These are phyloP conservation scores for Cyrtonyx montezumae DNA, from an alignment of 2,113 vertebrate species.

Conservation along the genomic window DNA sequence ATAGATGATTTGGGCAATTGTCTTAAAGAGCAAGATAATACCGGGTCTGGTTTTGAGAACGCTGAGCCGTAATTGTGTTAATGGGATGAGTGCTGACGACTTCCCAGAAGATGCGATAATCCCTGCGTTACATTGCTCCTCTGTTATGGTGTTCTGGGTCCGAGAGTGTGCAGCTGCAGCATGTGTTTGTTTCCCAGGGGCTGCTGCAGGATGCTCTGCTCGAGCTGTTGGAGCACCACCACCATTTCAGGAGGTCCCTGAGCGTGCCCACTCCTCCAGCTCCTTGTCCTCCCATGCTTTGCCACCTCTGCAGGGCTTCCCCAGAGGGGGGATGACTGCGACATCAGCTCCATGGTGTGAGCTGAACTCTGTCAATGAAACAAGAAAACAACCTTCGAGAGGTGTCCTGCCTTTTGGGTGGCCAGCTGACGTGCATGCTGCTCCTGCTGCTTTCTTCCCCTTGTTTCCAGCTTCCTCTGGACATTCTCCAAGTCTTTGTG, in stretches of 20 bases:
- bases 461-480: not conserved
- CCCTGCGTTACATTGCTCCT: not conserved
- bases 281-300: fast-evolving
- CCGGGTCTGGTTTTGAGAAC: not conserved
- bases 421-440: not conserved
- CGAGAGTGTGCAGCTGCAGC: not conserved
- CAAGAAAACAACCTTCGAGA: not conserved
- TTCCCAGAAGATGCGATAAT: not conserved
- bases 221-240: not conserved
- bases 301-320: not conserved
- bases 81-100: not conserved
- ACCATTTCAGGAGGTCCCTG: not conserved
- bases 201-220: not conserved
- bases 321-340: not conserved
- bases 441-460: not conserved
- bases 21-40: not conserved
- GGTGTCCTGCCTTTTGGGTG: not conserved
- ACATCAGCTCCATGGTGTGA: not conserved
- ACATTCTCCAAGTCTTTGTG: not conserved
- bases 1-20: not conserved
- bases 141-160: not conserved
- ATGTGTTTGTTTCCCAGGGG: not conserved
- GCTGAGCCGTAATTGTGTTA: not conserved
- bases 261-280: not conserved
- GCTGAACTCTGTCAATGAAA: not conserved